These are phyloP conservation scores for Ganaspis brasiliensis DNA, from an alignment of 2,888 invertebrate species.

Conservation along the genomic window DNA sequence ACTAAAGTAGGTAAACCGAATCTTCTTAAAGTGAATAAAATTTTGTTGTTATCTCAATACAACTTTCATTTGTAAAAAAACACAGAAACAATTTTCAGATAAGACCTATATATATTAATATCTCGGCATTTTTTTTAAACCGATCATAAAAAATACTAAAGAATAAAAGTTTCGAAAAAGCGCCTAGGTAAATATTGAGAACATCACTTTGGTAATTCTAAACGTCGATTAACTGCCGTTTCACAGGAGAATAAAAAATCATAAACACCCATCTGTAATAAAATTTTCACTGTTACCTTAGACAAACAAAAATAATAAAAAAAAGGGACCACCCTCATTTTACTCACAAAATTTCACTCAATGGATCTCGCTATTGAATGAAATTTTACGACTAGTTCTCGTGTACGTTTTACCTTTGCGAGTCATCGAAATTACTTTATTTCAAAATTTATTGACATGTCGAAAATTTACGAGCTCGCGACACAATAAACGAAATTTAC, in stretches of 20 bases:
- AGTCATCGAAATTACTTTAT: constrained; percentile 71
- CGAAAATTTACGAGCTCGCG: constrained; percentile 69
- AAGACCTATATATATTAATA: too few relatives aligned
- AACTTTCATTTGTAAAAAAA: too few relatives aligned
- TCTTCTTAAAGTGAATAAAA: too few relatives aligned
- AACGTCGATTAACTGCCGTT: constrained; percentile 10
- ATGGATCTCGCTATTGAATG: constrained; percentile 74
- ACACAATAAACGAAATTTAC: constrained; percentile 57
- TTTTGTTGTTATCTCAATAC: too few relatives aligned
- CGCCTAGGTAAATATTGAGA: constrained; percentile 16
- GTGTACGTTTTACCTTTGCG: constrained; percentile 70
- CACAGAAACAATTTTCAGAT: neutral
- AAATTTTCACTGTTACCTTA: neutral
- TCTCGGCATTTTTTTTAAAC: neutral
- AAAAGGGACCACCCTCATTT: constrained; percentile 64
- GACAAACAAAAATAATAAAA: constrained; percentile 11
- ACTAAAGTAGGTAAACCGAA: too few relatives aligned
- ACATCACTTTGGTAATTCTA: constrained; percentile 17
- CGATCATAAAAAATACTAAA: neutral
- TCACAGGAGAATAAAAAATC: constrained; percentile 19
- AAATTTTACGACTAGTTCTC: constrained; percentile 72
- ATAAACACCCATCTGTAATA: neutral
- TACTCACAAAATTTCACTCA: constrained; percentile 62
- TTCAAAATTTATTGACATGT: constrained; percentile 73
- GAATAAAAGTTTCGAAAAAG: neutral